These are phyloP conservation scores for Hystrix cristata DNA, from an alignment of 2,113 vertebrate genomes.

Conservation along the genomic window DNA sequence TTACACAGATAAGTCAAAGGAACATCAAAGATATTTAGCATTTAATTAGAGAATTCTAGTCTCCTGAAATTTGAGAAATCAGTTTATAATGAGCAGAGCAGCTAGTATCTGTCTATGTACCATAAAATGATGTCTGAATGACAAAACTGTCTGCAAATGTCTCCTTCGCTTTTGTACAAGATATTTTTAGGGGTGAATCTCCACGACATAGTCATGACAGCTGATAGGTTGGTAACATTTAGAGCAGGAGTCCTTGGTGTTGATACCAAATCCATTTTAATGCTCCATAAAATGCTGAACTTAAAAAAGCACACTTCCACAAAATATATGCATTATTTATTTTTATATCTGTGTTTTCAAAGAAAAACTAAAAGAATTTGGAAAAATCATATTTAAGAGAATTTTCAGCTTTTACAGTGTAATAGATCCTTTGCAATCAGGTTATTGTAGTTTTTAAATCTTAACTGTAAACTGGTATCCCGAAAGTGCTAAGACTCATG, in stretches of 20 bases:
- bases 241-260: background rate
- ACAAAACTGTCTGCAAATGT: slow-evolving; percentile 72
- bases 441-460: background rate
- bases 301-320: slow-evolving; percentile 7
- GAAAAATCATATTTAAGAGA: slow-evolving; percentile 1
- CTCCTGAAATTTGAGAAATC: background rate
- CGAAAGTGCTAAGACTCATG: background rate
- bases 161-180: slow-evolving; percentile 54
- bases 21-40: background rate
- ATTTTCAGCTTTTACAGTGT: background rate
- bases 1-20: background rate
- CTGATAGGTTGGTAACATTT: slow-evolving; percentile 58
- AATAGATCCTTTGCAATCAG: background rate
- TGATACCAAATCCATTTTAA: slow-evolving; percentile 63
- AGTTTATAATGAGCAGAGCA: slow-evolving; percentile 68
- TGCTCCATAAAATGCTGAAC: slow-evolving; percentile 27
- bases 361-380: background rate
- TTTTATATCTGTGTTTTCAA: background rate
- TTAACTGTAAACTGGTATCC: background rate
- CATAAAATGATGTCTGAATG: slow-evolving; percentile 57
- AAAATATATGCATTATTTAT: slow-evolving; percentile 29
- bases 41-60: slow-evolving; percentile 35
- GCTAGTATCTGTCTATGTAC: slow-evolving; percentile 44
- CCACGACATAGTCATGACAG: slow-evolving; percentile 69
- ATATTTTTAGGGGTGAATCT: slow-evolving; percentile 75